Conservation (phyloP, 2,797 vertebrate genomes). For the Peromyscus aztecus region DNA sequence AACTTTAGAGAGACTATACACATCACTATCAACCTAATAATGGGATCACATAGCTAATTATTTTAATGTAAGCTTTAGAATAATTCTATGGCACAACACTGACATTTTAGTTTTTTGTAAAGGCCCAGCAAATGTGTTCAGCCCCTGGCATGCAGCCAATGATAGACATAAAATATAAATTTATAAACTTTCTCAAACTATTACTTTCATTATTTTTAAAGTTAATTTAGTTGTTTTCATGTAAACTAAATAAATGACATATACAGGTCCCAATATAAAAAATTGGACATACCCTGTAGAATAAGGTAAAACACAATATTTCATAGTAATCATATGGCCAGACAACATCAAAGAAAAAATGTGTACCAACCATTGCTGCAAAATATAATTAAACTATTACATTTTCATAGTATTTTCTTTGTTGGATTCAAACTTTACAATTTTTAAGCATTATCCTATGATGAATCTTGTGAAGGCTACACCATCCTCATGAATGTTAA, state of each 20-base stretch:
- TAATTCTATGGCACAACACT: neutral
- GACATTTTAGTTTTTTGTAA: neutral
- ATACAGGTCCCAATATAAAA: neutral
- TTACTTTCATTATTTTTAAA: neutral
- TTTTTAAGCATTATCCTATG: neutral
- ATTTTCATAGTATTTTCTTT: neutral
- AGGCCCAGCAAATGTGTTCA: neutral
- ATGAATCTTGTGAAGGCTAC: neutral
- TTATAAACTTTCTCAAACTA: neutral
- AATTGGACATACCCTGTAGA: neutral
- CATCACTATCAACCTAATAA: neutral
- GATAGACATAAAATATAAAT: neutral
- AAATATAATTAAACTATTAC: neutral
- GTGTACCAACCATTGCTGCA: neutral
- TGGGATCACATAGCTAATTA: neutral
- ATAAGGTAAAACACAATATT: neutral
- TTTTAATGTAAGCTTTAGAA: neutral
- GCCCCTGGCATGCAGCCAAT: neutral
- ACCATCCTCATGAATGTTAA: neutral
- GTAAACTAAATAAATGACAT: neutral
- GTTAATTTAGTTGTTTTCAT: neutral
- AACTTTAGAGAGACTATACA: neutral
- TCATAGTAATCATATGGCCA: neutral
- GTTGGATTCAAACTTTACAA: neutral
- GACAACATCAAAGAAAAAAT: neutral